Percentiles rank a stretch among this genome's conserved stretches.
Evolutionary conservation across 1,140 invertebrate species (phyloP).

Genomic region (Nebria ingens): DNA sequence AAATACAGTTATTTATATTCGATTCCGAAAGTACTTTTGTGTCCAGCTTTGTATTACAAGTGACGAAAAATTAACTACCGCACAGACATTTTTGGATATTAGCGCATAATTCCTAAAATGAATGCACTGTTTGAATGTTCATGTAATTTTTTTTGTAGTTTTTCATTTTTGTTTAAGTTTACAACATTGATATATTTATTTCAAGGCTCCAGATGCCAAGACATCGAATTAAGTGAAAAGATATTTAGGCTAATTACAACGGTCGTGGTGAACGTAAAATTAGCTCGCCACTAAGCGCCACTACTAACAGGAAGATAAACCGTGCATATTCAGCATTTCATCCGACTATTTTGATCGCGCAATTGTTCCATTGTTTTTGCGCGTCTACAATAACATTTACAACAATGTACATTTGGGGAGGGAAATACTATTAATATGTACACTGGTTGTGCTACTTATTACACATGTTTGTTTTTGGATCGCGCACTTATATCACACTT

Average conservation of each 20-base stretch:
- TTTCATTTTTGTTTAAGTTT: constrained; percentile 17
- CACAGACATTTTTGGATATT: no score
- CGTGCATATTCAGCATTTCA: constrained; percentile 33
- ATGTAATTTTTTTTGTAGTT: no score
- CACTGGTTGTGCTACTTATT: no score
- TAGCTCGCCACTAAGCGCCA: constrained; percentile 19
- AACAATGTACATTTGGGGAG: constrained; percentile 19
- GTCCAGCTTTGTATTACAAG: no score
- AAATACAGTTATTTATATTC: no score
- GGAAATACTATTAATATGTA: constrained; percentile 27
- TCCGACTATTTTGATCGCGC: constrained; percentile 15
- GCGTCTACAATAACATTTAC: constrained; percentile 16
- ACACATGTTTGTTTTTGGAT: no score
- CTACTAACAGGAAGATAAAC: constrained; percentile 35
- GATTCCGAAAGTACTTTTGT: no score
- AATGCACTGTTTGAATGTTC: no score
- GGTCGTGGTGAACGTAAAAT: constrained; percentile 16
- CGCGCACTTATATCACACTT: no score
- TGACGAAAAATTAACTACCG: no score
- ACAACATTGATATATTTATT: constrained; percentile 26
- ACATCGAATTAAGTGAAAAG: constrained; percentile 4
- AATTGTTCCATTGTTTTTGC: background rate
- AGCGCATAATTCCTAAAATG: no score
- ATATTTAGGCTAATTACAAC: constrained; percentile 27
- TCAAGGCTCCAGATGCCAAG: constrained; percentile 12